A percentile compares a stretch with the other conserved stretches of the same genome.
These are phyloP conservation scores for Lanistes nyassanus DNA, from an alignment of 1,140 invertebrate species.

Conservation along the genomic window DNA sequence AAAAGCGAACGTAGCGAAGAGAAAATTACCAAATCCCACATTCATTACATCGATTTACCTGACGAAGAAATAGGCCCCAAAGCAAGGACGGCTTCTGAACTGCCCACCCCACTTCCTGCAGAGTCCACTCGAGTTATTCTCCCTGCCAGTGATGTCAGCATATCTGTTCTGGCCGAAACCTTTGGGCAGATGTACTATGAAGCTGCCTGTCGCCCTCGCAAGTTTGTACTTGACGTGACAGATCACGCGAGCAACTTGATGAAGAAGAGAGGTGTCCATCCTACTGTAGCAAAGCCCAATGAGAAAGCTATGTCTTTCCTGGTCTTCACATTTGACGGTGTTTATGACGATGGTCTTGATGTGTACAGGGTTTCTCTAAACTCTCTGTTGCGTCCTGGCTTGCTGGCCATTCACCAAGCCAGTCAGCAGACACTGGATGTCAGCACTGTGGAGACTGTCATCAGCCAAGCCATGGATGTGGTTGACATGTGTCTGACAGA, in stretches of 20 bases:
- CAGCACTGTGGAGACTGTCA: neutral
- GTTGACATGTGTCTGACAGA: neutral
- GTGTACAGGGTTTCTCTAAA: slow-evolving; percentile 30
- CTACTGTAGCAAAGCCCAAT: slow-evolving; percentile 1
- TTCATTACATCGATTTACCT: too few species aligned
- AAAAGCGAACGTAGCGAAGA: too few species aligned
- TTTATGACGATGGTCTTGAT: slow-evolving; percentile 23
- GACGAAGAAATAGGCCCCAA: too few species aligned
- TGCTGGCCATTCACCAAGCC: neutral
- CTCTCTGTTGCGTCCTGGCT: slow-evolving; percentile 1
- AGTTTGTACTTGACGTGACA: slow-evolving; percentile 31
- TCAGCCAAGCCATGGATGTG: slow-evolving; percentile 18
- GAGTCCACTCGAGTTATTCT: slow-evolving; percentile 21
- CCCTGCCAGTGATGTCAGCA: slow-evolving; percentile 10
- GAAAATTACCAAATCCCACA: too few species aligned
- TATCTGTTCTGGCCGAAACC: slow-evolving; percentile 13
- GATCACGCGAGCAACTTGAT: slow-evolving; percentile 12
- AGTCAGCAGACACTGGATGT: neutral
- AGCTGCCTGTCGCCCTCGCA: slow-evolving; percentile 25
- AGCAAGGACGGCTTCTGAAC: too few species aligned
- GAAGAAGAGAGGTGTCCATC: slow-evolving; percentile 10
- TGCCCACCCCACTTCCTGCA: too few species aligned
- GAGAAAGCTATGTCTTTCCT: slow-evolving; percentile 24
- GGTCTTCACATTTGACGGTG: slow-evolving; percentile 21
- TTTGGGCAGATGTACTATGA: slow-evolving; percentile 26